phyloP scores from a whole-genome alignment of 2,888 invertebrate genomes.

The Acrobasis consociella region DNA sequence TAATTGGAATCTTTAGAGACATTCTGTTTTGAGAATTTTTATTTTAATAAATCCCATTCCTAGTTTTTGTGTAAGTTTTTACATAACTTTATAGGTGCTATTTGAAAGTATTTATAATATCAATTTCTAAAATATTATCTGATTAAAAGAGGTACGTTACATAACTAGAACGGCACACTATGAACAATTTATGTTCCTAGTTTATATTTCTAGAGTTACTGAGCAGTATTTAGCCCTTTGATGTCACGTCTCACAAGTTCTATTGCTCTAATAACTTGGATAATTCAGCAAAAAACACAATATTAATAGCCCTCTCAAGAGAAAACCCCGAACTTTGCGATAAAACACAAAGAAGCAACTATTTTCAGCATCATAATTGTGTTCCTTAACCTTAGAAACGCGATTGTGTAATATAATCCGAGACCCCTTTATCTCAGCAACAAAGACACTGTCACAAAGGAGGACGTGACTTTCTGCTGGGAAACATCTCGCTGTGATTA shows the following conservation, averaged over 20 bases:
- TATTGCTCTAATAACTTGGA: no score
- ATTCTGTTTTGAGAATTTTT: not conserved
- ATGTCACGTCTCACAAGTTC: no score
- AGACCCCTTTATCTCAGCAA: slow-evolving; percentile 21
- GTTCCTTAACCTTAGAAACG: slow-evolving; percentile 30
- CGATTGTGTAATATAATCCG: slow-evolving; percentile 32
- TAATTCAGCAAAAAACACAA: not conserved
- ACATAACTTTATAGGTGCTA: no score
- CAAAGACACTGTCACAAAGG: slow-evolving; percentile 17
- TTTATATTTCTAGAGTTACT: no score
- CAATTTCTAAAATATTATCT: no score
- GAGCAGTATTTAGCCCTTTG: no score
- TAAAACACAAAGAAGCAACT: slow-evolving; percentile 6
- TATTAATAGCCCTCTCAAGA: not conserved
- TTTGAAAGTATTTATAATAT: no score
- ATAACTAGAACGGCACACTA: no score
- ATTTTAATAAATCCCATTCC: no score
- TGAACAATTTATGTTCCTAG: no score
- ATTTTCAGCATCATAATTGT: slow-evolving; percentile 30
- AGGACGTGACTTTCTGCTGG: slow-evolving; percentile 18
- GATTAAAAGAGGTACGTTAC: no score
- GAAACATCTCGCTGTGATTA: slow-evolving; percentile 21
- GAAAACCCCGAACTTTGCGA: not conserved
- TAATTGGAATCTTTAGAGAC: not conserved
- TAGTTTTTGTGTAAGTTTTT: no score